Evolutionary conservation across 2,797 vertebrate genomes (phyloP), one percentile per base, ranked within the genome.

Genomic region (Sebastes paucispinis): DNA sequence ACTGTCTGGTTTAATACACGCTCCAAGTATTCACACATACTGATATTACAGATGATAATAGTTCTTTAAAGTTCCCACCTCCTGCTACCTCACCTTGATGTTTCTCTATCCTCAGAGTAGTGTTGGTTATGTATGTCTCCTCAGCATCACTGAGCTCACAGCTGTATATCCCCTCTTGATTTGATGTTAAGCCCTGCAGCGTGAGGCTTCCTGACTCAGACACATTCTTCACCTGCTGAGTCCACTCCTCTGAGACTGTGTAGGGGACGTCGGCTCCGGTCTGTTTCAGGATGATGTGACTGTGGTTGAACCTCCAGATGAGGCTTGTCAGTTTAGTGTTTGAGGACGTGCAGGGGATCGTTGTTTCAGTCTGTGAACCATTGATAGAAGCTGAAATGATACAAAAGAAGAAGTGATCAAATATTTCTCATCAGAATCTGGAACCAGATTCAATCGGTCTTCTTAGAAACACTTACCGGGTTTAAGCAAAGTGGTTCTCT

Each of bases 281-380:
- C 64, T 4, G 1, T 0, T 0, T 79, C 50, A 80, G 60, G 63
- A 91, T 79, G 32, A 34, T 6, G n/a, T 82, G 31, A 57, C 2
- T 85, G 60, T 65, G 22, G 66, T 89, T 86, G 67, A 84, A 87
- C 4, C 1, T 84, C 85, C 85, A 87, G 22, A 14, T 5, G 52
- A 81, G 3, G 29, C 6, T 8, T 8, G 25, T 75, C 3, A 4
- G 20, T 2, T 8, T 0, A 34, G 24, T 0, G 2, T 16, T 12
- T 16, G 11, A 16, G 5, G 43, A 2, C 0, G 0, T 6, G 25
- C 80, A 83, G 31, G 6, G 1, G 34, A 82, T 59, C 4, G 7
- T 50, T 5, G 50, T 63, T 34, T 75, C 70, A 50, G 3, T 0
- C 13, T 0, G 2, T 1, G 6, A 57, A 31, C 0, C 0, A 0